phyloP scores from a whole-genome alignment of 1,140 invertebrate species.

The Drosophila kohkoa region DNA sequence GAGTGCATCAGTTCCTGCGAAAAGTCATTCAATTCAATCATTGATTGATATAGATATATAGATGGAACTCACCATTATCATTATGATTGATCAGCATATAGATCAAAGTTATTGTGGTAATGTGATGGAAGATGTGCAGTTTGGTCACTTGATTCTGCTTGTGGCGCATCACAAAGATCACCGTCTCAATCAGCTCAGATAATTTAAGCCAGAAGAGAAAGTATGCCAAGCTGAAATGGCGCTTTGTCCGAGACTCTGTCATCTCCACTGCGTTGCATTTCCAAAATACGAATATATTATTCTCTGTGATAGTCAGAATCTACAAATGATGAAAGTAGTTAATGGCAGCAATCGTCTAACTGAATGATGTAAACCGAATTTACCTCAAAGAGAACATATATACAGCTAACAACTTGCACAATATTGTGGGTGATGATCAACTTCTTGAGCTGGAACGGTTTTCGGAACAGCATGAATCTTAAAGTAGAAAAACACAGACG shows the following conservation, averaged over 20 bases:
- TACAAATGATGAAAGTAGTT: constrained; percentile 3
- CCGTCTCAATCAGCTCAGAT: constrained; percentile 88
- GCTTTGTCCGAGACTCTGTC: constrained; percentile 9
- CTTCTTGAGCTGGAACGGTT: constrained; percentile 61
- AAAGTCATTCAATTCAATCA: background rate
- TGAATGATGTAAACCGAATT: constrained; percentile 3
- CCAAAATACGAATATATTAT: constrained; percentile 57
- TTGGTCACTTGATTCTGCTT: constrained; percentile 91
- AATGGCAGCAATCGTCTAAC: background rate
- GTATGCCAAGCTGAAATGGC: constrained; percentile 78
- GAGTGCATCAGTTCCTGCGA: constrained; percentile 90
- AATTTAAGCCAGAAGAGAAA: constrained; percentile 87
- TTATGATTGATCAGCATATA: constrained; percentile 90
- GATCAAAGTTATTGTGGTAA: constrained; percentile 88
- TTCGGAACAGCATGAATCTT: constrained; percentile 68
- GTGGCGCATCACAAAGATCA: constrained; percentile 93
- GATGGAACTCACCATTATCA: constrained; percentile 44
- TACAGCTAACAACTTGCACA: constrained; percentile 66
- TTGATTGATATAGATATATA: background rate
- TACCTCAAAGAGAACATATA: constrained; percentile 68
- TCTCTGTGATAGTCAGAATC: constrained; percentile 42
- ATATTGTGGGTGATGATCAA: constrained; percentile 73
- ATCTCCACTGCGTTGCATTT: constrained; percentile 45
- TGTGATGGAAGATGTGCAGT: constrained; percentile 91
- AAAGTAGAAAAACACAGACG: constrained; percentile 42